These are phyloP conservation scores for Gallinago solitaria DNA, from an alignment of 2,797 vertebrate species.

Conservation along the genomic window DNA sequence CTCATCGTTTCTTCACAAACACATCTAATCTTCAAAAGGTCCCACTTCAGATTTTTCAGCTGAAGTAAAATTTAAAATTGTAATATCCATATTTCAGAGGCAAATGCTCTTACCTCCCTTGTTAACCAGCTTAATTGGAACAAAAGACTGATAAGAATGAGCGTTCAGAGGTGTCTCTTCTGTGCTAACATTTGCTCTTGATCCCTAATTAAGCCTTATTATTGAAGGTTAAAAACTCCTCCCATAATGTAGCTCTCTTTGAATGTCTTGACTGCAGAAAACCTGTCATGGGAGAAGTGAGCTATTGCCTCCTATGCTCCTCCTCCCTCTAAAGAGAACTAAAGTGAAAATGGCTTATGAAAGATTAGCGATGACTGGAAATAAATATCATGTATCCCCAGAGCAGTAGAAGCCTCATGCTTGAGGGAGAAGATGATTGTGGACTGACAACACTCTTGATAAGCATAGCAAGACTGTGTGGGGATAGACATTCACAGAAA, in stretches of 20 bases:
- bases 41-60: slow-evolving; percentile 28
- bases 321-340: background rate
- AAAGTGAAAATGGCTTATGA: background rate
- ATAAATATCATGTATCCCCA: background rate
- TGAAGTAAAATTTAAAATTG: slow-evolving; percentile 61
- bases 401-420: background rate
- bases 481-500: background rate
- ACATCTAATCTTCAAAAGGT: slow-evolving; percentile 55
- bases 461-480: background rate
- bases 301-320: background rate
- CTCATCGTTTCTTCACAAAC: slow-evolving; percentile 45
- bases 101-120: slow-evolving; percentile 13
- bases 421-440: background rate
- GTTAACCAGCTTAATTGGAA: slow-evolving; percentile 67
- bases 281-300: background rate
- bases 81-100: slow-evolving; percentile 55
- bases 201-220: slow-evolving; percentile 61
- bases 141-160: slow-evolving; percentile 31
- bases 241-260: slow-evolving; percentile 22
- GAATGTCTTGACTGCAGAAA: slow-evolving; percentile 30
- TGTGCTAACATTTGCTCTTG: slow-evolving; percentile 56
- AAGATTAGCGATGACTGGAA: background rate
- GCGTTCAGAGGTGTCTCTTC: slow-evolving; percentile 4
- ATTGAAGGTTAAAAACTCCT: slow-evolving; percentile 56
- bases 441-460: background rate